Evolutionary conservation across 2,888 invertebrate species (phyloP), one percentile per base, ranked within the genome.

Genomic region (Protophormia terraenovae): DNA sequence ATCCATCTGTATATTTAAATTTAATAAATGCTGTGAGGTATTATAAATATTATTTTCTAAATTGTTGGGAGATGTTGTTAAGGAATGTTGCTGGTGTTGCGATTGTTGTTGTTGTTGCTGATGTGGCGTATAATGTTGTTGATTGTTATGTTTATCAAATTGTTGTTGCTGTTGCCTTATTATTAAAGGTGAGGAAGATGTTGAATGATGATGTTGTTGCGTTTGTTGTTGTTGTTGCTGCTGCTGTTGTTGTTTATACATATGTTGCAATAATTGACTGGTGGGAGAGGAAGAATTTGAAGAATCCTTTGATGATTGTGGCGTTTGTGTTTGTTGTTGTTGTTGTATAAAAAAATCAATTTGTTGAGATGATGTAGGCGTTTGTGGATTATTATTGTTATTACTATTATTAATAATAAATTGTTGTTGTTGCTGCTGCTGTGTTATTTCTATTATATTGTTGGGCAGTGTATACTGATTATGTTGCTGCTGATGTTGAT

Each of bases 161-260:
- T 89, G 89, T 73, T 83, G 87, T 60, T 76, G 87, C 14, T 86
- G 85, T 53, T 87, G 88, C 82, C 67, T 60, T 78, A 58, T 47
- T 82, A 81, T 88, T 87, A 89, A 76, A 69, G 89, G 86, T 83
- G 89, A 88, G 83, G 91, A 87, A 84, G 89, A 87, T 87, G 88
- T 73, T 60, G 81, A 78, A 83, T 82, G 86, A 78, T 88, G 88
- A 69, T 77, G 78, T 73, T 73, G 62, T 50, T 83, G 73, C 24
- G 24, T 62, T 73, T 77, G 78, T 73, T 73, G 62, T 50, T 83
- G 73, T 32, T 32, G 71, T 27, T 69, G 64, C 35, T 73, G 75
- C 6, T 64, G 66, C n/a, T 67, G 69, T 38, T 81, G 82, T 32
- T 75, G 79, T 22, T 83, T 75, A 76, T 86, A 83, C 58, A 86